Base-by-base conservation (phyloP, 2,797 vertebrate genomes). In the Anas flavirostris region DNA sequence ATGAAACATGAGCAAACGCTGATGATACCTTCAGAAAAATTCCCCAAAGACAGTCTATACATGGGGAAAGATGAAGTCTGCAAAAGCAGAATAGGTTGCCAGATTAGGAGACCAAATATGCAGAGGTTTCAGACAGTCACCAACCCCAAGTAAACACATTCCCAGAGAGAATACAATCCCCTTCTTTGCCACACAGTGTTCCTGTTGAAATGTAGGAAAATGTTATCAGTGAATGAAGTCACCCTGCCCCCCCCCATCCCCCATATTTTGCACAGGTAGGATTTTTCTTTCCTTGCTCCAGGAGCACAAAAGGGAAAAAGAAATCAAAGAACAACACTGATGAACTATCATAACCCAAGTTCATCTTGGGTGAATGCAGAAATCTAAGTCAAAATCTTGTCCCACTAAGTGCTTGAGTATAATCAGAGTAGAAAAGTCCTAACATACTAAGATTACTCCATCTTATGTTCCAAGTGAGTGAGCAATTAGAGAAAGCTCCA, bases 121-220 rank as follows among this genome's bases (percentile, higher is more conserved):
- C 9, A 56, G 70, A 82, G 43, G 15, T 84, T 91, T 94, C 64
- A 16, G 59, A 50, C 77, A 93, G 80, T 84, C 94, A 86, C 87
- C 67, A 94, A 25, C 88, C 92, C 93, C 39, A 81, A 91, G 94
- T 94, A 91, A 90, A 59, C 41, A 19, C 46, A 50, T 93, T 93
- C 78, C 77, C 90, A 86, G 94, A 88, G 29, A 90, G 90, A 80
- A 84, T 86, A 73, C 59, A 60, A 79, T 94, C 90, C 35, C 50
- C 66, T 83, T 50, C 52, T 60, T 84, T 81, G 88, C 88, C 93
- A 90, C 78, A 55, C 22, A n/a, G 74, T 67, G 70, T 63, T 88
- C 77, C 68, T 67, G 80, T 83, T 94, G 70, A 93, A 58, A 85
- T 28, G 31, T 66, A 55, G 75, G 67, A 79, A 96, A 80, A 81